Evolutionary conservation across 2,888 invertebrate genomes (phyloP), one percentile per base, ranked within the genome.

Genomic region (Peribatodes rhomboidaria): DNA sequence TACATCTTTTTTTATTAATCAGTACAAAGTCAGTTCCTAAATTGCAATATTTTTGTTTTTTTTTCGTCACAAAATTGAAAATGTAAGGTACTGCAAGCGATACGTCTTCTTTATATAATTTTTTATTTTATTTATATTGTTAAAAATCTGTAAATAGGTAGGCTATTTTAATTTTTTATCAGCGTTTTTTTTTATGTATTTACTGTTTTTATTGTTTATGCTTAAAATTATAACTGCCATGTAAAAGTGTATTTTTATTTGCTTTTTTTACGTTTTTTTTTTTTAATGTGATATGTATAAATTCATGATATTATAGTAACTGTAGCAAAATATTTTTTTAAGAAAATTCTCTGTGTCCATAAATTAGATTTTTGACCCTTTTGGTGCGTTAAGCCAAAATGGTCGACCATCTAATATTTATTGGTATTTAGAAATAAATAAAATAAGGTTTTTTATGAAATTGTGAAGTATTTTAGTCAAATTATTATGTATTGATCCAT

Each of bases 351-450:
- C 56, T 61, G 54, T 55, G 44, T 72, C 72, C 56, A 75, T 74
- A 58, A 77, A 90, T 91, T 92, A 91, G 90, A 87, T 76, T 83
- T 89, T 92, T 91, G 91, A 87, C 88, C 89, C 82, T 85, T 78
- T 86, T 84, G 92, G 49, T 16, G 46, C 44, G 49, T n/a, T 42
- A 39, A 62, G 72, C 86, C 92, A 80, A 83, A 73, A 81, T 86
- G 90, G 90, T 90, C 84, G 92, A 92, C 90, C 82, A 67, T 89
- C 86, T 92, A 91, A 92, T 91, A 65, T 77, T 62, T 71, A 83
- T 87, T 85, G 84, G 86, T 81, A 73, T 73, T 73, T 83, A 83
- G 67, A 61, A 57, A 60, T 61, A 60, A 53, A 70, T 72, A 77
- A 72, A 67, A 69, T 73, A 70, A 75, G 73, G 68, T 72, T 77